phyloP scores from a whole-genome alignment of 2,888 invertebrate genomes.

The Perizoma affinitatum region DNA sequence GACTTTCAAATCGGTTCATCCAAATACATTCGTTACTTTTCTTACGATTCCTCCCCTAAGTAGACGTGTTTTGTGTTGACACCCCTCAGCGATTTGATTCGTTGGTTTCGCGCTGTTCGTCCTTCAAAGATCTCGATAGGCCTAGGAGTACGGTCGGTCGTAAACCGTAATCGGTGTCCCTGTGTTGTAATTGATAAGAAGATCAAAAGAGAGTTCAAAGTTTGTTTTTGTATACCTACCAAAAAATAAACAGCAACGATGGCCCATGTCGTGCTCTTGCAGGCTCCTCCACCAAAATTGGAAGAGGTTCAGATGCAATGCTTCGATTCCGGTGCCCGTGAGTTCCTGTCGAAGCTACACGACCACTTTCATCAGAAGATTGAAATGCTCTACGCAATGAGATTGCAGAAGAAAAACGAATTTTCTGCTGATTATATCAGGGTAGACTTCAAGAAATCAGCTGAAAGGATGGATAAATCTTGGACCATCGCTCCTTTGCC shows the following conservation, averaged over 20 bases:
- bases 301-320: conserved; percentile 81
- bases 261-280: conserved; percentile 67
- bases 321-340: conserved; percentile 82
- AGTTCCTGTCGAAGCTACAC: conserved; percentile 82
- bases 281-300: conserved; percentile 80
- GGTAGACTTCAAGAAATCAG: conserved; percentile 71
- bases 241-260: conserved; percentile 36
- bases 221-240: conserved; percentile 11
- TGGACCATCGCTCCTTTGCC: conserved; percentile 86
- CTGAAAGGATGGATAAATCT: conserved; percentile 65
- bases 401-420: too few relatives aligned
- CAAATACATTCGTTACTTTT: too few relatives aligned
- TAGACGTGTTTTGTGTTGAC: too few relatives aligned
- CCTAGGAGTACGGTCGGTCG: too few relatives aligned
- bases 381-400: conserved; percentile 70
- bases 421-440: too few relatives aligned
- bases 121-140: too few relatives aligned
- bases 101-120: too few relatives aligned
- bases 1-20: too few relatives aligned
- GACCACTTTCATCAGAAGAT: conserved; percentile 77
- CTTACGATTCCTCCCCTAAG: too few relatives aligned
- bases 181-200: conserved; percentile 6
- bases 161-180: too few relatives aligned
- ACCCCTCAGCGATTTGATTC: too few relatives aligned
- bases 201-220: conserved; percentile 29